A percentile compares a stretch with the other conserved stretches of the same genome.
Evolutionary conservation across 2,797 vertebrate species (phyloP).

Genomic region (Lithobates sylvaticus): DNA sequence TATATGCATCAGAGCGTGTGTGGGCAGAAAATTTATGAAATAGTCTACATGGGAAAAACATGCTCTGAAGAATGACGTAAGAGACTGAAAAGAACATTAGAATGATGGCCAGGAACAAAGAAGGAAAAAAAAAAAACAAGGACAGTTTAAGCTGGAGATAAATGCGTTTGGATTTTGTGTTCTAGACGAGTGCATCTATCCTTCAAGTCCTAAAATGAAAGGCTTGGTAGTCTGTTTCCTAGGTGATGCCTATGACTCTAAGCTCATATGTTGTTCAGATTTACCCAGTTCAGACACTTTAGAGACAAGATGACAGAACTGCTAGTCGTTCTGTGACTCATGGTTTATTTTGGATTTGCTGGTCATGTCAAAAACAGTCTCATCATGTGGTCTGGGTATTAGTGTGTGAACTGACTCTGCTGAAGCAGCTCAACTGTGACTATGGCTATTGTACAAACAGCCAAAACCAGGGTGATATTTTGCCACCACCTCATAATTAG

Average conservation of each 20-base stretch:
- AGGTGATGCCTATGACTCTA: slow-evolving; percentile 45
- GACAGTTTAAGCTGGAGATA: slow-evolving; percentile 26
- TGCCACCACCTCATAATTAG: neutral
- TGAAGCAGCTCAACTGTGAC: neutral
- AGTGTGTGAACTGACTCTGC: neutral
- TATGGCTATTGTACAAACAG: neutral
- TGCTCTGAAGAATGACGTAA: slow-evolving; percentile 31
- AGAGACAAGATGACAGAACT: slow-evolving; percentile 50
- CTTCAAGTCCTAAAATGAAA: slow-evolving; percentile 47
- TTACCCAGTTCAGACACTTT: slow-evolving; percentile 46
- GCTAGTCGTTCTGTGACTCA: slow-evolving; percentile 36
- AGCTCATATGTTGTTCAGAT: slow-evolving; percentile 38
- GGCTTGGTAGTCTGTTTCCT: slow-evolving; percentile 48
- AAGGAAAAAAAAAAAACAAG: slow-evolving; percentile 9
- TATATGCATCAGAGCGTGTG: slow-evolving; percentile 39
- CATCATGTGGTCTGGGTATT: slow-evolving; percentile 1
- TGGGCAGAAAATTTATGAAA: slow-evolving; percentile 45
- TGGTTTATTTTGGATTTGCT: slow-evolving; percentile 45
- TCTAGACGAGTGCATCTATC: slow-evolving; percentile 31
- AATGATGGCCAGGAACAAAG: slow-evolving; percentile 5
- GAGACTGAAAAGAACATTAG: slow-evolving; percentile 12
- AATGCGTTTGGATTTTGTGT: slow-evolving; percentile 42
- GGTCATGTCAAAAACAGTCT: slow-evolving; percentile 48
- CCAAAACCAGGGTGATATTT: neutral
- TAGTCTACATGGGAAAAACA: slow-evolving; percentile 41